Base-by-base conservation (phyloP, 2,797 vertebrate species). In the Cryptoblepharus egeriae region DNA sequence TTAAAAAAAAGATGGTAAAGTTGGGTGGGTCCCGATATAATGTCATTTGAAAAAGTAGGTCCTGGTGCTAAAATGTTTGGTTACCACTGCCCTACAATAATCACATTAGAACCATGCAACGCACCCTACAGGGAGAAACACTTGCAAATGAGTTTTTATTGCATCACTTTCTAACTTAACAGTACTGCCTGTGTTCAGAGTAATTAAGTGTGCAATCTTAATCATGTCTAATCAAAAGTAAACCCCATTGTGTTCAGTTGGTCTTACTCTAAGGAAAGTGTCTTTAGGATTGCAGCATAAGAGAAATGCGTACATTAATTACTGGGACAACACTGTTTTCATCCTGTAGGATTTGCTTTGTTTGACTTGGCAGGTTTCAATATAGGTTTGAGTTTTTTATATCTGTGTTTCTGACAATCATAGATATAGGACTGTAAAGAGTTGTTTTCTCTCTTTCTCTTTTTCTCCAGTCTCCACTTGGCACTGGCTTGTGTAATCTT, bases 301-400 rank as follows among this genome's bases (percentile, higher is more conserved):
- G n/a, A n/a, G n/a, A n/a, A n/a, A n/a, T n/a, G n/a, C n/a, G 80
- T 64, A n/a, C 32, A 60, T 88, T 57, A 8, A 76, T 77, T 35
- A 72, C 60, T 55, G 42, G 68, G 11, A 37, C 30, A 77, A 2
- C 57, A 83, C 55, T 84, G 32, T 72, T 86, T 85, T 87, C 76
- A 57, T 78, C 5, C 3, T 73, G 32, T 80, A 61, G 32, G 55
- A 30, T 55, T 42, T 79, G 3, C 8, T 85, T 82, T 85, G 22
- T 79, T 90, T 90, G 81, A 79, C 28, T 78, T 89, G 20, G 24
- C 83, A 80, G 22, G 73, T 26, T 12, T 12, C 58, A 68, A 76
- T 5, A 28, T 87, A 83, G 81, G 86, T 60, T 1, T n/a, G 60
- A 16, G 58, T 12, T 30, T 35, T 68, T 86, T 83, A 49, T 64